Evolutionary conservation across 2,888 invertebrate species (phyloP), one percentile per base, ranked within the genome.

Genomic region (Torymus tubicola): DNA sequence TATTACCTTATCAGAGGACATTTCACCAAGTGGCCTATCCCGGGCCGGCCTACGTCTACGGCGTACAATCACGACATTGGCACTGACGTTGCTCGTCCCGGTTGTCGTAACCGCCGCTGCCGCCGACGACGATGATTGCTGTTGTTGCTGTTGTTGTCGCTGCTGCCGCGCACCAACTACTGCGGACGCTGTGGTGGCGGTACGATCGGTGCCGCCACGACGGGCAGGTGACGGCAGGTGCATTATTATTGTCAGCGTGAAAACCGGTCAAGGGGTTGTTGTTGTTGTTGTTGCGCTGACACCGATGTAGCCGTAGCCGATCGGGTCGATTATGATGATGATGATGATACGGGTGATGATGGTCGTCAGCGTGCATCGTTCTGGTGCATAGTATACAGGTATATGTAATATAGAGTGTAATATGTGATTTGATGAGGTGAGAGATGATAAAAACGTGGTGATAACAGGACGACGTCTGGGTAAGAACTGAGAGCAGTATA

Each of bases 1-100:
- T 12, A 57, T 24, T 24, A 81, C 81, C 81, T 81, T 81, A 8
- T 81, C 81, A 42, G 72, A 67, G 11, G 81, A 24, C 81, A 78
- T 78, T 13, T 78, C 67, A 21, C 24, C 50, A 52, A 78, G 65
- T 65, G n/a, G 12, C 18, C 16, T 73, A 70, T 78, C 70, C 63
- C 67, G 61, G 53, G 14, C 65, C 21, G 52, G 50, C 21, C 70
- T 70, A n/a, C 58, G 74, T 21, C 31, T 69, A 12, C 74, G 69
- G 18, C 71, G 21, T 4, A 78, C 14, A 8, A 78, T 24, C 16
- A 81, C 70, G 10, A 81, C 73, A 81, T 81, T 81, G 24, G 75
- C 50, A 50, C 16, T 21, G 52, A 64, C 50, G 50, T 52, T 24
- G 52, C 42, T 12, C 13, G 52, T 16, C 42, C 16, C 65, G 8